phyloP scores from a whole-genome alignment of 2,888 invertebrate genomes.

The Ennomos quercinarius region DNA sequence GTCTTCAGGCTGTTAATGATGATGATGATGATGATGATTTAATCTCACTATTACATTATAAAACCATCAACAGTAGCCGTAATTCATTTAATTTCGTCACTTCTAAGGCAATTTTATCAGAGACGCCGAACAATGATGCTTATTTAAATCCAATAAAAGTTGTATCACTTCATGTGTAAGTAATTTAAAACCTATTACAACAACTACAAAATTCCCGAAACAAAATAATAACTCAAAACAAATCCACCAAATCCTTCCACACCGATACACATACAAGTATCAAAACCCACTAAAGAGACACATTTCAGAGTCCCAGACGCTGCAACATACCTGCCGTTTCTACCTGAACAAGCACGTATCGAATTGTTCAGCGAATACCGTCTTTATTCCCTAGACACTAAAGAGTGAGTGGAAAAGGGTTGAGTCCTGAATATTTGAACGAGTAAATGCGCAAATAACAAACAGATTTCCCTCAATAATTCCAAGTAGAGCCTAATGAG shows the following conservation, averaged over 20 bases:
- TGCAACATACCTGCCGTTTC: slow-evolving; percentile 23
- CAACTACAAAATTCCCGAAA: no score
- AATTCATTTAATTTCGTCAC: no score
- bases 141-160: no score
- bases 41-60: no score
- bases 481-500: slow-evolving; percentile 43
- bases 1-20: no score
- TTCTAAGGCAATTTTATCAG: no score
- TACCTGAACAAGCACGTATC: slow-evolving; percentile 21
- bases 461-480: slow-evolving; percentile 39
- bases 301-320: slow-evolving; percentile 23
- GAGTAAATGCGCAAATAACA: slow-evolving; percentile 37
- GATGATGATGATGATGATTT: no score
- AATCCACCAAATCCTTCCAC: slow-evolving; percentile 13
- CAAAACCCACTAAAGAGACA: slow-evolving; percentile 21
- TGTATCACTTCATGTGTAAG: no score
- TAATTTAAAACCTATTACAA: no score
- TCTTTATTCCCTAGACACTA: slow-evolving; percentile 4
- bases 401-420: background rate
- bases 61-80: no score
- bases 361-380: slow-evolving; percentile 4
- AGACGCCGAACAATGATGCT: no score
- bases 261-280: slow-evolving; percentile 11
- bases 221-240: background rate
- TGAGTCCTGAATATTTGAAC: slow-evolving; percentile 14